Base-by-base conservation (phyloP, 2,888 invertebrate genomes). In the Gnatocerus cornutus region DNA sequence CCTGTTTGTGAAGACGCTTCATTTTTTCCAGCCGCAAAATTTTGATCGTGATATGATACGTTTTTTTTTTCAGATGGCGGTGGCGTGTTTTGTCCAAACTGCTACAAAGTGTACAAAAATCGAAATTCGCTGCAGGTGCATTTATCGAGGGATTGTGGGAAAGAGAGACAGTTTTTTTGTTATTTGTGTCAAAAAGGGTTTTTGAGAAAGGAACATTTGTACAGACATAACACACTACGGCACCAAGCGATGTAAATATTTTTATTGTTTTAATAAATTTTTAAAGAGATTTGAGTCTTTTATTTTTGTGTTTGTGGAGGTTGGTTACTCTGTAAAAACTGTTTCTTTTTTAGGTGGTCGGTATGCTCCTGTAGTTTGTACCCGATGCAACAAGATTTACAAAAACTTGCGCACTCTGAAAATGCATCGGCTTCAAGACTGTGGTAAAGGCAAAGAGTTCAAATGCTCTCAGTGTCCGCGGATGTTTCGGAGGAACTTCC, bases 401-500 rank as follows among this genome's bases (percentile, higher is more conserved):
- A 73, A 73, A 33, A 73, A 73, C 45, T 13, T 64, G 6, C 81
- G 69, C 46, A 84, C 85, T 1, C 75, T 86, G 53, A 78, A 80
- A 27, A 77, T 81, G 55, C 86, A 87, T 72, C 59, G 78, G 37
- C 78, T 84, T 30, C 84, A 85, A 73, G 86, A 86, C 68, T 85
- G 85, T 1, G 73, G 79, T 46, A 70, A 69, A 29, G 58, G 71
- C 13, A 64, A 62, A 37, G 46, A 65, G 7, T 73, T 73, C 56
- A 48, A 71, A 6, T 77, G 77, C 66, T 61, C 61, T 10, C 56
- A 66, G 10, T 78, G 77, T 48, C 85, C 87, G 72, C 88, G 88
- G 80, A 86, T 87, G 68, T 89, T 89, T 76, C 89, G 89, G 78
- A 89, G 90, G 83, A 89, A 89, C 79, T 87, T 87, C 81, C 87